Base-by-base conservation (phyloP, 1,140 invertebrate genomes). In the Tetramorium alpestre region DNA sequence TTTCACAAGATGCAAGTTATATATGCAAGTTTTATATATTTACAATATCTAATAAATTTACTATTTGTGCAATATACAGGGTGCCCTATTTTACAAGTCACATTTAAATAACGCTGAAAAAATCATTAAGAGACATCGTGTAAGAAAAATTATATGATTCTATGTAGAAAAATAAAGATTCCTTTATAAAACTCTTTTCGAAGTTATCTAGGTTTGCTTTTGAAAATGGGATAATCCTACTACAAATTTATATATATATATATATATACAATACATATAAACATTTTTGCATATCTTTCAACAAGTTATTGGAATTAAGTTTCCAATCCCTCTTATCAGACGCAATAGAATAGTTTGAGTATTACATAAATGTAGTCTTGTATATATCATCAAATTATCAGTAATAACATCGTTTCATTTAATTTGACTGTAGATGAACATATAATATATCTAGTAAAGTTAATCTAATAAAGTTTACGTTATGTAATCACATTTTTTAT, bases 1-100 rank as follows among this genome's bases (percentile, higher is more conserved):
- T 91, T 91, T 89, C 86, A 90, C 73, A 78, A 67, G 72, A 86
- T 89, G 82, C 62, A 78, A 62, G 86, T 65, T 86, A 65, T 88
- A 78, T 90, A 65, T 38, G 62, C 33, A 44, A 69, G 62, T 90
- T 90, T 91, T 90, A 82, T 90, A 90, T 90, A 87, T 72, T 81
- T 91, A 91, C 70, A 22, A 64, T 85, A 75, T 87, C 78, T 84
- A 90, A 90, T 89, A 91, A 90, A 90, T 82, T 89, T 80, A 78
- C 78, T 89, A 62, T 88, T 90, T 85, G 49, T 87, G 76, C 73
- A 85, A 87, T 84, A 70, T 49, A 76, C 70, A 47, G 41, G 22
- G 41, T 69, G 16, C 33, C 44, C 16, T 38, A 44, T 81, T 69
- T 72, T 72, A 18, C 25, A 51, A 72, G 10, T 51, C 16, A 72